Conservation (phyloP, 2,797 vertebrate species). For the Schizopygopsis pylzovi region DNA sequence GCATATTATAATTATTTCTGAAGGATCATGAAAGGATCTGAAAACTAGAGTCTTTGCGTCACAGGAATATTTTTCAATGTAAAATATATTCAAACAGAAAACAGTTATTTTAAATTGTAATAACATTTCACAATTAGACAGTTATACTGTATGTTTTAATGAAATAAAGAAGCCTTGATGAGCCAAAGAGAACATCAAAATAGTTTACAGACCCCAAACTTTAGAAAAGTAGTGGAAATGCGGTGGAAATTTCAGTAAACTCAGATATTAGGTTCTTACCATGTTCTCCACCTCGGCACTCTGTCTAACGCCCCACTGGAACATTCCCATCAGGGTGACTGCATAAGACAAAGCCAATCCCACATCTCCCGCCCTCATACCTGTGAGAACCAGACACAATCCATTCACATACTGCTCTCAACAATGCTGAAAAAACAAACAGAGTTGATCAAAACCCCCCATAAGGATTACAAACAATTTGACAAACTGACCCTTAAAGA, state of each 20-base stretch:
- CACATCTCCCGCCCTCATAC: slow-evolving; percentile 87
- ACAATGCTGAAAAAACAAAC: not conserved
- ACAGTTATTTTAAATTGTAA: not conserved
- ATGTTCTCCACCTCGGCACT: slow-evolving; percentile 96
- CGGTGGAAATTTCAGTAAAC: not conserved
- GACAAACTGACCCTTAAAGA: not conserved
- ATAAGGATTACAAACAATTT: not conserved
- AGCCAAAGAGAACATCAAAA: not conserved
- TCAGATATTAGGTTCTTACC: slow-evolving; percentile 75
- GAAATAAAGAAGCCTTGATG: not conserved
- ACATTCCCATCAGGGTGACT: slow-evolving; percentile 91
- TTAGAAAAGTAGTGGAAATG: not conserved
- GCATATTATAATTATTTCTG: not conserved
- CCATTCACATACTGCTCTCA: not conserved
- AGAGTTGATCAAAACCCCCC: not conserved
- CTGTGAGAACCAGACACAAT: slow-evolving; percentile 62
- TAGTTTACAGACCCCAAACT: not conserved
- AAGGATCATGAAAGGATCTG: not conserved
- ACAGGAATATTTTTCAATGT: not conserved
- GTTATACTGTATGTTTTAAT: not conserved
- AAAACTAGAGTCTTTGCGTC: not conserved
- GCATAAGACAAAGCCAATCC: slow-evolving; percentile 90
- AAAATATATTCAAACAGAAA: not conserved
- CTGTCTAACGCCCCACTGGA: slow-evolving; percentile 96
- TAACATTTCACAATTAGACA: not conserved